Evolutionary conservation across 2,113 vertebrate species (phyloP), one percentile per base, ranked within the genome.

Genomic region (Dermatemys mawii): DNA sequence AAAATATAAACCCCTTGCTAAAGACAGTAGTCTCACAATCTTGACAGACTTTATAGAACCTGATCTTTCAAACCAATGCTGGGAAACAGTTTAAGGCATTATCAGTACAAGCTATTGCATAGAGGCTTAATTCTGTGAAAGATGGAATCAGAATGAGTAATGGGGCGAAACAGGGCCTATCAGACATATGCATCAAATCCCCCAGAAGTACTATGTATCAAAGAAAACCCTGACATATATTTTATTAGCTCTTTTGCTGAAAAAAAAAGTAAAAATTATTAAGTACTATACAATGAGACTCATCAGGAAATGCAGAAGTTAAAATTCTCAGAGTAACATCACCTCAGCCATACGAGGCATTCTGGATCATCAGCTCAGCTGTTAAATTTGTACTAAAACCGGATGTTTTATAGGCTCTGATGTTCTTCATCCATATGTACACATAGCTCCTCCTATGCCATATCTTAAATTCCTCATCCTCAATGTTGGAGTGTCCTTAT

Each of bases 231-330:
- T 35, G 44, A 83, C 82, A 46, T 7, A 87, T 1, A 35, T 78
- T 8, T 38, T 19, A 12, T 4, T 50, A 21, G 50, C 53, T 89
- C 50, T 60, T 82, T 78, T 38, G 57, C 46, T 17, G 38, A 63
- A 27, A 55, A 0, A 0, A 0, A 8, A 1, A 53, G 8, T 10
- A 63, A 17, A 63, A 35, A 3, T 35, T 63, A 63, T 35, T 63
- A n/a, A 63, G 16, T 35, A 63, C 60, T 29, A 63, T n/a, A 26
- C n/a, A 41, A 73, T 5, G 19, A 38, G 51, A 6, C 87, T 70
- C 44, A 70, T 1, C 73, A 92, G 35, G 19, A 89, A 79, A 24
- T 60, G 4, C 41, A 48, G 19, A 63, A 54, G 29, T 41, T 41
- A 5, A 73, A 73, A 22, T 73, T 24, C 21, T 70, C 19, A 38